These are phyloP conservation scores for Mya arenaria DNA, from an alignment of 1,140 invertebrate species.

Conservation along the genomic window DNA sequence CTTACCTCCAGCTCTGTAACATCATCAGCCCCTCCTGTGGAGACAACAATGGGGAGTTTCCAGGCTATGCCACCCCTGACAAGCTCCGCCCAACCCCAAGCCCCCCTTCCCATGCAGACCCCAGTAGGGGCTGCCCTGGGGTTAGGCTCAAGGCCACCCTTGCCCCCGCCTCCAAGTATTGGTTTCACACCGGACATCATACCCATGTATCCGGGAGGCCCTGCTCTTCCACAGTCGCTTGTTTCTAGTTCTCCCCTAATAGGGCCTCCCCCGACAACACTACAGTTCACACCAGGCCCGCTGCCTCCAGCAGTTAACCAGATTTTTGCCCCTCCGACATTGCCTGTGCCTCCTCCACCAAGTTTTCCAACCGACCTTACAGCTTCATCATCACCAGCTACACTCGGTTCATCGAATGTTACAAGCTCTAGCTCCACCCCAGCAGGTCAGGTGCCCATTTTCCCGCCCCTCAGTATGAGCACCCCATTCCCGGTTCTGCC, in stretches of 20 bases:
- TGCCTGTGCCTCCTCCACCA: conserved; percentile 52
- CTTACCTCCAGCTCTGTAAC: too few relatives aligned
- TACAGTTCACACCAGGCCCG: conserved; percentile 19
- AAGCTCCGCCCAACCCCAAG: neutral
- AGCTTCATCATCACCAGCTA: neutral
- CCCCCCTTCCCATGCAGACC: conserved; percentile 19
- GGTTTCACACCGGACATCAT: neutral
- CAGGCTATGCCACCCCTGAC: conserved; percentile 30
- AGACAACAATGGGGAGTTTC: conserved; percentile 19
- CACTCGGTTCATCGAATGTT: neutral
- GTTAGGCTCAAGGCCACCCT: neutral
- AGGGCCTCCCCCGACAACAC: conserved; percentile 7
- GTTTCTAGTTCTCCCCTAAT: conserved; percentile 29
- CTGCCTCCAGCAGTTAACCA: neutral
- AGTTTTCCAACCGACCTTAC: conserved; percentile 44
- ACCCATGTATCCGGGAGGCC: conserved; percentile 39
- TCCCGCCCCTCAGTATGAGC: neutral
- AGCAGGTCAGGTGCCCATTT: neutral
- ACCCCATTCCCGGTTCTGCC: neutral
- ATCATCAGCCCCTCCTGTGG: too few relatives aligned
- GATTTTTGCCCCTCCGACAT: conserved; percentile 50
- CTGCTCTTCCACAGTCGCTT: conserved; percentile 55
- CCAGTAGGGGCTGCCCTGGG: conserved; percentile 19
- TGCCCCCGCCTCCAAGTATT: neutral
- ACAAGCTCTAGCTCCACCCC: neutral